phyloP scores from a whole-genome alignment of 2,113 vertebrate species.

The Calonectris borealis region DNA sequence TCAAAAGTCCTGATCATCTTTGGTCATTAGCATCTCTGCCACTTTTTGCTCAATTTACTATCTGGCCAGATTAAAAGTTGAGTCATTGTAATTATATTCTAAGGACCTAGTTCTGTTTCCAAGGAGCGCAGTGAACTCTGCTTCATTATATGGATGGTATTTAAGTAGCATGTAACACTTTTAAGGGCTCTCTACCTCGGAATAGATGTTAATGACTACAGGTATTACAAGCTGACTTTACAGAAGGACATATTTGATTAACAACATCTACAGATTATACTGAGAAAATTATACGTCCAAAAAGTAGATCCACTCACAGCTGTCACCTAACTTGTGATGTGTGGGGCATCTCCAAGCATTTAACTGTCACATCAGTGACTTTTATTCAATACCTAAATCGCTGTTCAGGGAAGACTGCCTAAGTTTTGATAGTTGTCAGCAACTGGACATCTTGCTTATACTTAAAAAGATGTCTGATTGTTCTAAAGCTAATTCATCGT shows the following conservation, averaged over 20 bases:
- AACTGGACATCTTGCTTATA: background rate
- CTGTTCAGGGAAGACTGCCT: background rate
- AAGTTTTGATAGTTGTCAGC: background rate
- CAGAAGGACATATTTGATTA: background rate
- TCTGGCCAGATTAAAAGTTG: background rate
- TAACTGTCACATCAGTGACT: background rate
- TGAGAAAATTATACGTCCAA: background rate
- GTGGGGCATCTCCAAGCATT: background rate
- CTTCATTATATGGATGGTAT: background rate
- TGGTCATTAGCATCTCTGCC: background rate
- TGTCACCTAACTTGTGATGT: background rate
- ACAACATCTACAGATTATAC: background rate
- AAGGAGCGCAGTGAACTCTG: background rate
- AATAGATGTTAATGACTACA: background rate
- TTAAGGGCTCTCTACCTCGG: background rate
- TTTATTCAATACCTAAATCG: background rate
- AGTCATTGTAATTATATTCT: background rate
- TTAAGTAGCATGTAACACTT: background rate
- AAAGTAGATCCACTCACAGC: background rate
- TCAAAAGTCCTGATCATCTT: background rate
- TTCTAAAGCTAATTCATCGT: background rate
- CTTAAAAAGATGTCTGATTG: background rate
- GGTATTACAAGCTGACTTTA: background rate
- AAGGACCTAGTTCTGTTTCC: background rate
- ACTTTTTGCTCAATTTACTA: background rate